Conservation (phyloP, 2,797 vertebrate genomes). For the Helicolenus hilgendorfi region DNA sequence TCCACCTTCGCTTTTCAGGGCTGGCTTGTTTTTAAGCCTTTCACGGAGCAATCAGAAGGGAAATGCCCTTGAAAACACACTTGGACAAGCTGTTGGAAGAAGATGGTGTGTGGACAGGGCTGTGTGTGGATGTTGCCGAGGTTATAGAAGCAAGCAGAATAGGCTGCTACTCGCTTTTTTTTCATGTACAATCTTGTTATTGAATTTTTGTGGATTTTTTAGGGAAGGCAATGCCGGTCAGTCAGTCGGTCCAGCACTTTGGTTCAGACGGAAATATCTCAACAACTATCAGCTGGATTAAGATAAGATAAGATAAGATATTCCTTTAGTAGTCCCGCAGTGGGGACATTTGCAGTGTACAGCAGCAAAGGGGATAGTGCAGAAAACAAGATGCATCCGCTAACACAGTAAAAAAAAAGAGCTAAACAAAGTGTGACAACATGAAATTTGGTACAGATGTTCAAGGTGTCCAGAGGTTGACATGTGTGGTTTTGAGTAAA, state of each 20-base stretch:
- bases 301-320: no score
- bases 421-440: no score
- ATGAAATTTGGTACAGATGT: background rate
- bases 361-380: no score
- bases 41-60: conserved; percentile 22
- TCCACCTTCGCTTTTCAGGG: conserved; percentile 31
- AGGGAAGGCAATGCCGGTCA: background rate
- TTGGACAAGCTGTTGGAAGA: conserved; percentile 24
- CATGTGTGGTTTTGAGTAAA: no score
- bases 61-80: conserved; percentile 63
- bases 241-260: background rate
- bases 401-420: no score
- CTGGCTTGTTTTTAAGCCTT: conserved; percentile 52
- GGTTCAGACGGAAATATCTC: background rate
- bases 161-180: background rate
- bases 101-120: background rate
- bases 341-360: no score
- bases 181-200: background rate
- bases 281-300: background rate
- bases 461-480: no score
- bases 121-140: background rate
- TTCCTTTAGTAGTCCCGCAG: no score
- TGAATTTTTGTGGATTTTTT: background rate
- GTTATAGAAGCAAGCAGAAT: background rate
- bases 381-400: no score